A percentile compares a stretch with the other conserved stretches of the same genome.
phyloP scores from a whole-genome alignment of 2,888 invertebrate species.

The Criorhina ranunculi region DNA sequence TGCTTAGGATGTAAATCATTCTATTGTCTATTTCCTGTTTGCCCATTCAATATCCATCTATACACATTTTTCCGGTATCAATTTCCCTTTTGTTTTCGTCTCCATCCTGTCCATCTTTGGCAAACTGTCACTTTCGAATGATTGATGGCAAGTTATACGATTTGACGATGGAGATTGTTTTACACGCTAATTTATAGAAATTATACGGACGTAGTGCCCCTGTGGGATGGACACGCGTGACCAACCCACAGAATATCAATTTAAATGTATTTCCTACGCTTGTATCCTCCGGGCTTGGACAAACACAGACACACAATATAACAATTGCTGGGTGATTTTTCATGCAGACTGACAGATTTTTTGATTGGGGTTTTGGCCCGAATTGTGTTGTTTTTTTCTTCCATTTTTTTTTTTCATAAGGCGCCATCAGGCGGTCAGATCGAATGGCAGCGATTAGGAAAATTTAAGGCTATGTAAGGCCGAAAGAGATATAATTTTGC shows the following conservation, averaged over 20 bases:
- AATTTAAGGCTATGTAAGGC: constrained; percentile 32
- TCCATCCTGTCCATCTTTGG: constrained; percentile 2
- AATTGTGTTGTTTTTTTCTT: constrained; percentile 15
- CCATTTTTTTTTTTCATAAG: not conserved
- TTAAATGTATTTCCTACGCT: constrained; percentile 31
- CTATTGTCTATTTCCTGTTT: not conserved
- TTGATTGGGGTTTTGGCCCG: constrained; percentile 59
- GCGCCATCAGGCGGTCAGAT: constrained; percentile 15
- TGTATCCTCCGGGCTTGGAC: not conserved
- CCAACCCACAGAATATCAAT: constrained; percentile 56
- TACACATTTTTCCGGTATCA: constrained; percentile 8
- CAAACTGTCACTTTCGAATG: constrained; percentile 49
- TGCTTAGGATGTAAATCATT: not conserved
- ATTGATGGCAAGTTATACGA: constrained; percentile 64
- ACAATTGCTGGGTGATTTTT: constrained; percentile 57
- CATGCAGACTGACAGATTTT: constrained; percentile 66
- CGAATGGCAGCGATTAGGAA: constrained; percentile 52
- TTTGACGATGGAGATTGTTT: constrained; percentile 34
- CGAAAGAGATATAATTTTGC: constrained; percentile 56
- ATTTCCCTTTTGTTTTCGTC: constrained; percentile 7
- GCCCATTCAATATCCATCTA: constrained; percentile 1
- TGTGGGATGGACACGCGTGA: constrained; percentile 31
- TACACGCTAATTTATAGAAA: constrained; percentile 61
- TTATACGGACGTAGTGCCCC: constrained; percentile 36
- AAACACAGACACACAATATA: constrained; percentile 31